phyloP scores from a whole-genome alignment of 2,888 invertebrate species.

The Candidula unifasciata region DNA sequence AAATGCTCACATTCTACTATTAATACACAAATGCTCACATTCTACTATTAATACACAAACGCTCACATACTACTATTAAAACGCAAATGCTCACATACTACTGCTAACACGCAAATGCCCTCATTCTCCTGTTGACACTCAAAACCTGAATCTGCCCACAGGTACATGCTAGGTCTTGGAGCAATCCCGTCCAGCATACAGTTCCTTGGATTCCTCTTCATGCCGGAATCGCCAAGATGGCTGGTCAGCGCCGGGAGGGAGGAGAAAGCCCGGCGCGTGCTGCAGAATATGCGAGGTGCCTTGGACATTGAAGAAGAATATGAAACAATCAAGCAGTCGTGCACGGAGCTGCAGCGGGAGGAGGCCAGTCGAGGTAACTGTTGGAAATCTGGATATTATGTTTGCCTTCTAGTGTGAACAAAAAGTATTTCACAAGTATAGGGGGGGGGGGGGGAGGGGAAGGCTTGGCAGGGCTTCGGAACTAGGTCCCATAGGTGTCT shows the following conservation, averaged over 20 bases:
- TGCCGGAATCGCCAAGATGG: slow-evolving; percentile 81
- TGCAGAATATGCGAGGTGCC: slow-evolving; percentile 77
- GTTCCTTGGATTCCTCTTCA: slow-evolving; percentile 80
- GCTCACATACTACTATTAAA: no score
- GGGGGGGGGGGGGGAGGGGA: no score
- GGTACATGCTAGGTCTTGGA: slow-evolving; percentile 81
- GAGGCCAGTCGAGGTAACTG: slow-evolving; percentile 54
- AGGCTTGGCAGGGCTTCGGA: no score
- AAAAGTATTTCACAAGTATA: no score
- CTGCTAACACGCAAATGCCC: no score
- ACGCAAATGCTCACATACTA: no score
- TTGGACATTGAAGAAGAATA: slow-evolving; percentile 78
- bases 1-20: no score
- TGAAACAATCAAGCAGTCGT: slow-evolving; percentile 76
- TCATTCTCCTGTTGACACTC: background rate
- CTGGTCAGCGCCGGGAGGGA: slow-evolving; percentile 75
- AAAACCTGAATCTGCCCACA: slow-evolving; percentile 55
- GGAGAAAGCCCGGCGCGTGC: slow-evolving; percentile 74
- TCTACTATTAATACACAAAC: no score
- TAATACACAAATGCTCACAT: no score
- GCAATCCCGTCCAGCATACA: slow-evolving; percentile 80
- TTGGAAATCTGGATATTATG: background rate
- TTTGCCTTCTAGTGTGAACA: no score
- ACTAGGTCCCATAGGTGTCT: no score
- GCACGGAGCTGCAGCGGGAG: slow-evolving; percentile 66